These are phyloP conservation scores for Alviniconcha strummeri DNA, from an alignment of 2,888 invertebrate genomes.

Conservation along the genomic window DNA sequence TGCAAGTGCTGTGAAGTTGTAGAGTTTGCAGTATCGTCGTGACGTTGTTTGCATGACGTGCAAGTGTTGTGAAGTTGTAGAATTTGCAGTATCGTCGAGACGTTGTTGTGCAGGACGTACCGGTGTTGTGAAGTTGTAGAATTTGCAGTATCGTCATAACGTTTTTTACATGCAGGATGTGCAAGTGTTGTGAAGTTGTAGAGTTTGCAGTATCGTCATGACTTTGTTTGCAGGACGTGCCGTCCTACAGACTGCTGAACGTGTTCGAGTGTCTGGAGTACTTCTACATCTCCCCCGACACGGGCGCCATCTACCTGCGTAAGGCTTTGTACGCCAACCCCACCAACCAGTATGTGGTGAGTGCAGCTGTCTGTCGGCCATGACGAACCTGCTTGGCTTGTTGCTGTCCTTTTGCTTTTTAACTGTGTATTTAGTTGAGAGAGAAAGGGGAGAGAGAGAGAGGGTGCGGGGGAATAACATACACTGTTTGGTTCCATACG, in stretches of 20 bases:
- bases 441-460: not conserved
- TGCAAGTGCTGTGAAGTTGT: no score
- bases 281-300: constrained; percentile 87
- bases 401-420: not conserved
- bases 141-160: no score
- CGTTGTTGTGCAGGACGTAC: no score
- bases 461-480: not conserved
- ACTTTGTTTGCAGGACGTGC: constrained; percentile 47
- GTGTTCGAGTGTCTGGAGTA: constrained; percentile 74
- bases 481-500: no score
- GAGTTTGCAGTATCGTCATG: no score
- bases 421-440: not conserved
- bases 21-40: no score
- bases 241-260: constrained; percentile 48
- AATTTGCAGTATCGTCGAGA: no score
- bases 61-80: no score
- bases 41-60: no score
- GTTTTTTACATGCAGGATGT: no score
- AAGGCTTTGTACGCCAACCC: constrained; percentile 49
- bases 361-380: not conserved
- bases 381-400: not conserved
- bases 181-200: no score
- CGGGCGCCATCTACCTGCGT: constrained; percentile 83
- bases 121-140: no score
- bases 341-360: constrained; percentile 33